Conservation (phyloP, 2,888 invertebrate species). For the Coelopa pilipes region DNA sequence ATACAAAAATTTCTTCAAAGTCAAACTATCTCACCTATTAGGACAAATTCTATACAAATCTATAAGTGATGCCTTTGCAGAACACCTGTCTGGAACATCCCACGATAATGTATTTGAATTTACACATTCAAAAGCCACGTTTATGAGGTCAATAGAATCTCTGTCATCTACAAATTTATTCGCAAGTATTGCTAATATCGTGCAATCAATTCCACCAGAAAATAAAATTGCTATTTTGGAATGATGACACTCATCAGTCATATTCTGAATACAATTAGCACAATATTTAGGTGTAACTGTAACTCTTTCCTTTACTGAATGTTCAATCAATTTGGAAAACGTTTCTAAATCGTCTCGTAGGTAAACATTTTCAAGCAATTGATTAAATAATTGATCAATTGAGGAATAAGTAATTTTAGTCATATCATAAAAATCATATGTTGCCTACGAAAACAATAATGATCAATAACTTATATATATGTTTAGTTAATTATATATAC, state of each 20-base stretch:
- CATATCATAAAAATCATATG: constrained; percentile 49
- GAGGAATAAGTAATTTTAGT: constrained; percentile 18
- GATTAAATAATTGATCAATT: constrained; percentile 57
- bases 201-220: constrained; percentile 96
- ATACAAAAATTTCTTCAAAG: constrained; percentile 2
- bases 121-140: constrained; percentile 84
- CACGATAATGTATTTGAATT: constrained; percentile 62
- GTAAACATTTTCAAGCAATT: constrained; percentile 63
- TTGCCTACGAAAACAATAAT: too few relatives aligned
- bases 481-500: constrained; percentile 27
- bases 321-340: constrained; percentile 70
- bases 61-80: constrained; percentile 76
- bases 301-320: constrained; percentile 73
- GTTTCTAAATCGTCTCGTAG: constrained; percentile 47
- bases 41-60: constrained; percentile 79
- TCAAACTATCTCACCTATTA: constrained; percentile 64
- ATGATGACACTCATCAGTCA: constrained; percentile 68
- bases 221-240: constrained; percentile 85
- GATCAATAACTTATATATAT: too few relatives aligned
- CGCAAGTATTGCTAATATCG: constrained; percentile 85
- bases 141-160: constrained; percentile 88
- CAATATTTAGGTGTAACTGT: constrained; percentile 74
- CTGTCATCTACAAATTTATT: constrained; percentile 74
- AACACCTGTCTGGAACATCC: constrained; percentile 86
- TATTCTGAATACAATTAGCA: constrained; percentile 69